Evolutionary conservation across 2,113 vertebrate species (phyloP).

Genomic region (Onychostoma macrolepis): DNA sequence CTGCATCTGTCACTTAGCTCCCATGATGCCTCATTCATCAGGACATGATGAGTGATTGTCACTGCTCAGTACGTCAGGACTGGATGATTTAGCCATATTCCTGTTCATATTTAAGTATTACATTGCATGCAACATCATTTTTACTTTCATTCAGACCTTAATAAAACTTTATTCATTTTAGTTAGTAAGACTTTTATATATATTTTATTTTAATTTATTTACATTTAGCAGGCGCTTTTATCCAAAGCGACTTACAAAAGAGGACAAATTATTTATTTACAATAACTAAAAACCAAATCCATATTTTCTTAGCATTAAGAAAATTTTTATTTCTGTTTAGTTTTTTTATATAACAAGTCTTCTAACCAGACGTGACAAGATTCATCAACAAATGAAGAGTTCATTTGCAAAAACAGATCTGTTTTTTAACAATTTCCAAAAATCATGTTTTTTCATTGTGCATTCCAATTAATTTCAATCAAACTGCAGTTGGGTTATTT

Average conservation of each 20-base stretch:
- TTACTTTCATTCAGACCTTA: no score
- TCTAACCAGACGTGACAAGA: background rate
- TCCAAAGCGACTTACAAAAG: no score
- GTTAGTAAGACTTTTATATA: no score
- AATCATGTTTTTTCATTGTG: no score
- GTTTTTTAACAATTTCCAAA: no score
- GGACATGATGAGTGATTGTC: background rate
- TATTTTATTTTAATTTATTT: background rate
- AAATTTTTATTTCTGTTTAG: no score
- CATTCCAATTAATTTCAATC: no score
- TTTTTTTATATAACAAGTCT: background rate
- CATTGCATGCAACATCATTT: background rate
- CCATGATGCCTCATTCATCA: background rate
- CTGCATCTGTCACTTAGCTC: background rate
- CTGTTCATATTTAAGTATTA: background rate
- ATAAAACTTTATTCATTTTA: no score
- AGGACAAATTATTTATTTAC: background rate
- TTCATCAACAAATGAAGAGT: background rate
- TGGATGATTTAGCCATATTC: background rate
- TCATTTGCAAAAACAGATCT: no score
- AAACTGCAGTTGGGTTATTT: no score
- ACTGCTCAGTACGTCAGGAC: background rate
- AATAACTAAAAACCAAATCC: background rate
- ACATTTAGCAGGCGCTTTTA: no score
- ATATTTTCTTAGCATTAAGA: background rate